These are phyloP conservation scores for Pseudorectes ferrugineus DNA, from an alignment of 2,113 vertebrate species.

Conservation along the genomic window DNA sequence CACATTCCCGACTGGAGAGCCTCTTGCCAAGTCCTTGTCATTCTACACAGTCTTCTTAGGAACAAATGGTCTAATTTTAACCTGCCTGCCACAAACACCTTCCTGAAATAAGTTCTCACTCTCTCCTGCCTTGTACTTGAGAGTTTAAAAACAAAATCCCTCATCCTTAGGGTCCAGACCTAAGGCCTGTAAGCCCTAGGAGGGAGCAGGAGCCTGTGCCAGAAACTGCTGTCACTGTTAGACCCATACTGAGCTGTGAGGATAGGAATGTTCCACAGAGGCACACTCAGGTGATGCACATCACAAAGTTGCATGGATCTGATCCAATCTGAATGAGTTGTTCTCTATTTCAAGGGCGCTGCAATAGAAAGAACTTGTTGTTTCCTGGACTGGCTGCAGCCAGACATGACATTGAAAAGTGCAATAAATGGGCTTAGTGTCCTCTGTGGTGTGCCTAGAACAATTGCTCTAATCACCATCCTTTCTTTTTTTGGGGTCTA, in stretches of 20 bases:
- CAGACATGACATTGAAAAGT: neutral
- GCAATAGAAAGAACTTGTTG: neutral
- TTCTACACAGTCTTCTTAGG: conserved; percentile 69
- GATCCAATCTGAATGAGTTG: neutral
- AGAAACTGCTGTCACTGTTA: neutral
- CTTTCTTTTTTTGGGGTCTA: neutral
- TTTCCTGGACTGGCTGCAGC: neutral
- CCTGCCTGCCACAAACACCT: conserved; percentile 52
- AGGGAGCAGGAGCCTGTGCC: neutral
- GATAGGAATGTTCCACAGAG: neutral
- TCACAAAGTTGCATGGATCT: neutral
- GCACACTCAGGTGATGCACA: neutral
- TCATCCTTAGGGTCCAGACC: neutral
- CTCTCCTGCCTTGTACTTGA: conserved; percentile 16
- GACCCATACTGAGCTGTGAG: neutral
- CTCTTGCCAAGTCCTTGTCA: conserved; percentile 43
- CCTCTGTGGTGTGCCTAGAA: neutral
- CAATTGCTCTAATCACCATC: neutral
- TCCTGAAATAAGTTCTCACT: conserved; percentile 70
- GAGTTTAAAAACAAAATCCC: conserved; percentile 25
- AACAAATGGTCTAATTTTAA: conserved; percentile 75
- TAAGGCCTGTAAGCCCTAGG: neutral
- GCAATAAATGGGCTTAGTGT: neutral
- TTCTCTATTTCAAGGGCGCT: neutral
- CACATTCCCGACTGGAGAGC: conserved; percentile 71